A percentile compares a stretch with the other conserved stretches of the same genome.
phyloP scores from a whole-genome alignment of 2,113 vertebrate species.

The Ceuthmochares aereus region DNA sequence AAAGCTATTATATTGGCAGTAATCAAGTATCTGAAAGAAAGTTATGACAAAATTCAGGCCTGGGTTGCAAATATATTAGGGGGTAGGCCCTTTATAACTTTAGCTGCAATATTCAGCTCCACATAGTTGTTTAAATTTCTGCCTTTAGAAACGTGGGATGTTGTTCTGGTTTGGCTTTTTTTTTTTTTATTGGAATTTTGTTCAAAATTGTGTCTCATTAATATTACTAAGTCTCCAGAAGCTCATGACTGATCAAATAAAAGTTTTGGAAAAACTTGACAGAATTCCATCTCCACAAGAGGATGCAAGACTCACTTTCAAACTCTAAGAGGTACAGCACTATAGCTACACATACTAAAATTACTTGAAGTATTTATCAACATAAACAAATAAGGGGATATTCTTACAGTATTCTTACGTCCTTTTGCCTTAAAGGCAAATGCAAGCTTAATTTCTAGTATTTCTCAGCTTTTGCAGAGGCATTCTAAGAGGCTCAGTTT shows the following conservation, averaged over 20 bases:
- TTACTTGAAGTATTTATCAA: background rate
- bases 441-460: slow-evolving; percentile 53
- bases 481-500: slow-evolving; percentile 61
- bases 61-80: background rate
- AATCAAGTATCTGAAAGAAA: background rate
- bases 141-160: background rate
- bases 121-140: background rate
- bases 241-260: background rate
- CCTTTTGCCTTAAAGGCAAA: slow-evolving; percentile 64
- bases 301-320: background rate
- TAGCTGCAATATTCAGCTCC: background rate
- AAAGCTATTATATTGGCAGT: background rate
- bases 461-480: slow-evolving; percentile 57
- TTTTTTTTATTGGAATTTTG: background rate
- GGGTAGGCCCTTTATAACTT: background rate
- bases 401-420: background rate
- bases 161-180: background rate
- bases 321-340: background rate
- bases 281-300: background rate
- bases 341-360: background rate
- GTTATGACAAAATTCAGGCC: background rate
- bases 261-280: background rate
- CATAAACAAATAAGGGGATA: background rate
- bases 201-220: background rate
- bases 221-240: background rate